These are phyloP conservation scores for Stenchaetothrips biformis DNA, from an alignment of 2,888 invertebrate genomes.

Conservation along the genomic window DNA sequence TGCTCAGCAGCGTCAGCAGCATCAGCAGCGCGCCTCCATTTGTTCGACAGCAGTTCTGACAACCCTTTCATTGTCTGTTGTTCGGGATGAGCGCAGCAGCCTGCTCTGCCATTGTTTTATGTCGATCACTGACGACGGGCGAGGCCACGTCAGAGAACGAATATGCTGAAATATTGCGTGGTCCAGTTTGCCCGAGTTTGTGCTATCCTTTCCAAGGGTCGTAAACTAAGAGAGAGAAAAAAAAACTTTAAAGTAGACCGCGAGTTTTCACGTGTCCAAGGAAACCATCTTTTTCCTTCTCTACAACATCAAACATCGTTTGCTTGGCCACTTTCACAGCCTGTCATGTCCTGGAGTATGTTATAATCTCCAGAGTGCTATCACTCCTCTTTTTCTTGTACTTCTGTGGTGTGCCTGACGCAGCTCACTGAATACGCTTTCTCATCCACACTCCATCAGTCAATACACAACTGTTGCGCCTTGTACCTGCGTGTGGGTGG, in stretches of 20 bases:
- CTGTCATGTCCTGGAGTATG: conserved; percentile 9
- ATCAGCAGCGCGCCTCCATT: background rate
- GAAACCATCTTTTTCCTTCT: no score
- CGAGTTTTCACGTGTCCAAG: no score
- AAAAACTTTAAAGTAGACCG: no score
- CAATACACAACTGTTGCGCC: conserved; percentile 4
- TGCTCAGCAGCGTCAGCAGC: background rate
- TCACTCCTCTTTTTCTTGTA: background rate
- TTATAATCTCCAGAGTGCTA: background rate
- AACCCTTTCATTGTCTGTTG: conserved; percentile 22
- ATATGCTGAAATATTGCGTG: no score
- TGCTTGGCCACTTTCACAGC: background rate
- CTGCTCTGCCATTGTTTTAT: background rate
- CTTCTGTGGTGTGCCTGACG: background rate
- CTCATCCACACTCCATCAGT: conserved; percentile 19
- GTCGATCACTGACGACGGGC: background rate
- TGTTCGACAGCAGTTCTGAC: conserved; percentile 20
- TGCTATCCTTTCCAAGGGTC: no score
- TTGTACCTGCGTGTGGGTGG: background rate
- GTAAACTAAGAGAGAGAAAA: background rate
- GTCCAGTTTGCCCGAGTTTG: no score
- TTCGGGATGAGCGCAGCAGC: background rate
- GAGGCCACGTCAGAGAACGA: no score
- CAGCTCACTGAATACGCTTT: background rate
- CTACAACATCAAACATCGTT: background rate